phyloP scores from a whole-genome alignment of 2,888 invertebrate genomes.

The Hirudinaria manillensis region DNA sequence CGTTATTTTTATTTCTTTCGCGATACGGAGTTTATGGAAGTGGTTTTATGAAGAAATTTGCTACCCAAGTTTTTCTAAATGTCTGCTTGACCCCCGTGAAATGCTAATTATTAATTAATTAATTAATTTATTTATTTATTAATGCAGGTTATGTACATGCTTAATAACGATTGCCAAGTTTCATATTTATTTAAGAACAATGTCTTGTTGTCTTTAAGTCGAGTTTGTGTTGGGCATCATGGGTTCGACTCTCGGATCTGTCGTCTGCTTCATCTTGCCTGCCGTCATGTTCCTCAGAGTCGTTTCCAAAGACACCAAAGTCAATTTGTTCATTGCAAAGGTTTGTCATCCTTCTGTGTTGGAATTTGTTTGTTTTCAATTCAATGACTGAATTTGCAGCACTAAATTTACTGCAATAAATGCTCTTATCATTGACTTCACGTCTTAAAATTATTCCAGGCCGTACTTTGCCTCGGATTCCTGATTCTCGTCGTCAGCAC shows the following conservation, averaged over 20 bases:
- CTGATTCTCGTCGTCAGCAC: conserved; percentile 82
- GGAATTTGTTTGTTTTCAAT: conserved; percentile 33
- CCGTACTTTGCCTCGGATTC: conserved; percentile 73
- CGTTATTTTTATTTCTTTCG: not conserved
- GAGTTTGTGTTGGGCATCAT: conserved; percentile 84
- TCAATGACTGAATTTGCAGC: not conserved
- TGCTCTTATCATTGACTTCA: too few relatives aligned
- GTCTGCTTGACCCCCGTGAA: not conserved
- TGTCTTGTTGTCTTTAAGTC: conserved; percentile 46
- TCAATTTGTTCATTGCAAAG: conserved; percentile 76
- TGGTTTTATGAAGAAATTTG: not conserved
- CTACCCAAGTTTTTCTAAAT: not conserved
- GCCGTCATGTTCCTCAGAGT: conserved; percentile 80
- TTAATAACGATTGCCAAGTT: too few relatives aligned
- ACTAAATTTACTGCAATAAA: not conserved
- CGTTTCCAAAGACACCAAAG: conserved; percentile 66
- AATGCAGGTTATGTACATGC: too few relatives aligned
- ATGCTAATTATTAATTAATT: not conserved
- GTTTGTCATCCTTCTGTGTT: conserved; percentile 52
- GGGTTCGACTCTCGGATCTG: conserved; percentile 88
- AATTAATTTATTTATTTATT: too few relatives aligned
- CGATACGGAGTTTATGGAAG: not conserved
- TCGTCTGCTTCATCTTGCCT: conserved; percentile 86
- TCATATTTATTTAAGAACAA: too few relatives aligned
- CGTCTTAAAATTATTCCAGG: conserved; percentile 56